Conservation (phyloP, 2,113 vertebrate species). For the Aspidoscelis tigris region DNA sequence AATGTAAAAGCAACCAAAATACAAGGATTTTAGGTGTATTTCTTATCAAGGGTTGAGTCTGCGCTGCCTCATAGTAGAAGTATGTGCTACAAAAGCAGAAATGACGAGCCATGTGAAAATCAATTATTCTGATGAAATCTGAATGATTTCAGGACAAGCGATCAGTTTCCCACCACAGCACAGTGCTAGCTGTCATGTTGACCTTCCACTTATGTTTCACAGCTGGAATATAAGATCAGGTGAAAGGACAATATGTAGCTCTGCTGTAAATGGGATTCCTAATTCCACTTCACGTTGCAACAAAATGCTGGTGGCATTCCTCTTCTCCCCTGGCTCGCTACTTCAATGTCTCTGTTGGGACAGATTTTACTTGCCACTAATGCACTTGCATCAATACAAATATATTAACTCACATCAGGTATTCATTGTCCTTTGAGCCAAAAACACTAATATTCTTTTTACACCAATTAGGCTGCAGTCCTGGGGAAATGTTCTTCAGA, state of each 20-base stretch:
- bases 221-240: conserved; percentile 45
- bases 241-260: conserved; percentile 46
- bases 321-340: background rate
- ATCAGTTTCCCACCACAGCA: conserved; percentile 48
- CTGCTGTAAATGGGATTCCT: conserved; percentile 38
- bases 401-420: conserved; percentile 46
- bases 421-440: conserved; percentile 26
- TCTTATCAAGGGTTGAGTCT: conserved; percentile 42
- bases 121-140: conserved; percentile 68
- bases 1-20: background rate
- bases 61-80: conserved; percentile 37
- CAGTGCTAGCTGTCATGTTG: conserved; percentile 32
- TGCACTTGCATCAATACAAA: conserved; percentile 56
- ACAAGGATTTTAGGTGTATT: conserved; percentile 36
- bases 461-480: background rate
- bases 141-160: conserved; percentile 60
- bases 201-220: conserved; percentile 59
- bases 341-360: conserved; percentile 46
- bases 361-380: conserved; percentile 62
- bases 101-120: conserved; percentile 65
- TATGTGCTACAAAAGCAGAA: conserved; percentile 50
- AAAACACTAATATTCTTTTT: conserved; percentile 43
- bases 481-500: background rate
- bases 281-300: conserved; percentile 22
- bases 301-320: conserved; percentile 9